Evolutionary conservation across 2,797 vertebrate genomes (phyloP).

Genomic region (Halcyon smyrnensis): DNA sequence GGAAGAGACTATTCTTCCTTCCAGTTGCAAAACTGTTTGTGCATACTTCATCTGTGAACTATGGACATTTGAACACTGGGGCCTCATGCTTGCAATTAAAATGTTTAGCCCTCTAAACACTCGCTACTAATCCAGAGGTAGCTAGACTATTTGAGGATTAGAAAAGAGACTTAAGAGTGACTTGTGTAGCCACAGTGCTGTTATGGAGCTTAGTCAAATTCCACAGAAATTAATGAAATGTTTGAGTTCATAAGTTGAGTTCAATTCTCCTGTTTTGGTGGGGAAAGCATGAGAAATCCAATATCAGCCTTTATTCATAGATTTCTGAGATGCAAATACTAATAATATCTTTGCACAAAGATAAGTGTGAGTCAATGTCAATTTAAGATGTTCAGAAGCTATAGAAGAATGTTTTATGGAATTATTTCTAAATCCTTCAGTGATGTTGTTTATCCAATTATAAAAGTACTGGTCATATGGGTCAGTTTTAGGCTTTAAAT

Average conservation of each 20-base stretch:
- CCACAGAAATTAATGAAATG: constrained; percentile 16
- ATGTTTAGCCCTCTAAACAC: not conserved
- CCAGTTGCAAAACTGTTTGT: not conserved
- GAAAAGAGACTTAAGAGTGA: not conserved
- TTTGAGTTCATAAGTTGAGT: not conserved
- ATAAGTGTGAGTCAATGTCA: not conserved
- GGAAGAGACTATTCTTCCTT: not conserved
- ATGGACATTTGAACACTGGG: accelerated
- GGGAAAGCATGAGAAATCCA: not conserved
- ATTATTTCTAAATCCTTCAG: not conserved
- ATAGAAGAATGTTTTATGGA: not conserved
- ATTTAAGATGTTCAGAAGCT: not conserved
- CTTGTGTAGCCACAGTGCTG: not conserved
- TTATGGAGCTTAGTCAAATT: not conserved
- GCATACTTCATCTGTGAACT: accelerated
- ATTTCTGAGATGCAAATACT: not conserved
- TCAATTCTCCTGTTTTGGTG: not conserved
- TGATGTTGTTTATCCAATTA: not conserved
- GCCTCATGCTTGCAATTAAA: not conserved
- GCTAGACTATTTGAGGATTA: constrained; percentile 17
- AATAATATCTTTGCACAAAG: not conserved
- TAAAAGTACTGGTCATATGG: constrained; percentile 28
- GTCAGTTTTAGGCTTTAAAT: constrained; percentile 22
- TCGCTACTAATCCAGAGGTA: not conserved
- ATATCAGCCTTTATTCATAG: not conserved